A percentile compares a stretch with the other conserved stretches of the same genome.
These are phyloP conservation scores for Dorcus parallelipipedus DNA, from an alignment of 2,888 invertebrate genomes.

Conservation along the genomic window DNA sequence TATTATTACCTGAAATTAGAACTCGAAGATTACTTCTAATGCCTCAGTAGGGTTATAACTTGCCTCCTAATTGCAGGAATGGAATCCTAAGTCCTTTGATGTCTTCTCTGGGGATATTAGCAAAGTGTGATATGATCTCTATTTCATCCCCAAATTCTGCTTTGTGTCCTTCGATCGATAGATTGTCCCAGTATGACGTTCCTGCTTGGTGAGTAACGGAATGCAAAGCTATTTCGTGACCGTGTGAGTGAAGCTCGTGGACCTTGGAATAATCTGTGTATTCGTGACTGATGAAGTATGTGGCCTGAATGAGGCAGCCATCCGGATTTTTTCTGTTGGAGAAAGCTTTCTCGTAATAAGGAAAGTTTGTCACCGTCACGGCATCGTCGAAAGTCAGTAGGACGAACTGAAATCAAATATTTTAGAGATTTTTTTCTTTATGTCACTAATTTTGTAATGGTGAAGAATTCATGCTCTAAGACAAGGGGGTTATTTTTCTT, in stretches of 20 bases:
- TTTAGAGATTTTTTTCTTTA: no score
- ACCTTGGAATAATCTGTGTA: constrained; percentile 65
- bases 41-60: background rate
- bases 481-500: no score
- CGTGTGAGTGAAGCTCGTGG: constrained; percentile 57
- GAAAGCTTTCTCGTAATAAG: constrained; percentile 55
- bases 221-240: constrained; percentile 69
- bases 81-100: constrained; percentile 55
- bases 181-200: constrained; percentile 58
- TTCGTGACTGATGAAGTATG: constrained; percentile 68
- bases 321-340: constrained; percentile 59
- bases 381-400: background rate
- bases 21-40: no score
- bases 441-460: no score
- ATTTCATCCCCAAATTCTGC: constrained; percentile 61
- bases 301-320: constrained; percentile 55
- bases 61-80: constrained; percentile 56
- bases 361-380: constrained; percentile 55
- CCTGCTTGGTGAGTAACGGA: constrained; percentile 60
- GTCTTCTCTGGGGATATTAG: constrained; percentile 51
- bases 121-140: constrained; percentile 52
- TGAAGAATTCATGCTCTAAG: no score
- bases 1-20: constrained; percentile 43
- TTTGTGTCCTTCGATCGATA: constrained; percentile 51
- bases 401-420: background rate